Base-by-base conservation (phyloP, 2,113 vertebrate species). In the Bucco capensis region DNA sequence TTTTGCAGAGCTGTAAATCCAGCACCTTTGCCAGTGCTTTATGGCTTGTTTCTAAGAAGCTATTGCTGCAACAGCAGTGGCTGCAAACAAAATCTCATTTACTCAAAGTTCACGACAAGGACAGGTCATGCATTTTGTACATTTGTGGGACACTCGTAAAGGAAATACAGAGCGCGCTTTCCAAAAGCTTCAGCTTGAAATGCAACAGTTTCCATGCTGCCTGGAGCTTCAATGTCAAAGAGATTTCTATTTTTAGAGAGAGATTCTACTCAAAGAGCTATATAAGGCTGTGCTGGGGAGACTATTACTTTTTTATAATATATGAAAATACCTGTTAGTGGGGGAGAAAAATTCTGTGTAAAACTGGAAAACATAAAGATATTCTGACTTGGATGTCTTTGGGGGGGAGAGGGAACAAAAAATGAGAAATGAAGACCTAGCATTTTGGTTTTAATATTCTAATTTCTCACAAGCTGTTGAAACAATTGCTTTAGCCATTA, bases 191-290 rank as follows among this genome's bases (percentile, higher is more conserved):
- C 82, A 65, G 57, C 58, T 83, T 79, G 92, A 97, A 94, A 95
- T 82, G 90, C 86, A 96, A 60, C 93, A 87, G 96, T 94, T 96
- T 94, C 83, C 91, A 89, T 93, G 91, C 73, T 95, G 93, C 83
- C 87, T 31, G 65, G 31, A 73, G 74, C 79, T 71, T 70, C 73
- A 54, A 30, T 92, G 93, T 93, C 90, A 92, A 69, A 94, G 94
- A 85, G 83, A 92, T 81, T 47, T 87, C 93, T 97, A 96, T 97
- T 97, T 97, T 97, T 97, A 97, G 97, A 92, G 51, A 37, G 65
- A 74, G 54, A 66, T 92, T 96, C 94, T 93, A 90, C 73, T 94
- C 71, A 72, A 92, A 95, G 65, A 94, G 37, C 96, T 97, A 94
- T 93, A 95, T 94, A 96, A 96, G 96, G 97, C 53, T 56, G 14